Percentiles rank a stretch among this genome's conserved stretches.
Conservation (phyloP, 2,888 invertebrate genomes). For the Tenodera sinensis region DNA sequence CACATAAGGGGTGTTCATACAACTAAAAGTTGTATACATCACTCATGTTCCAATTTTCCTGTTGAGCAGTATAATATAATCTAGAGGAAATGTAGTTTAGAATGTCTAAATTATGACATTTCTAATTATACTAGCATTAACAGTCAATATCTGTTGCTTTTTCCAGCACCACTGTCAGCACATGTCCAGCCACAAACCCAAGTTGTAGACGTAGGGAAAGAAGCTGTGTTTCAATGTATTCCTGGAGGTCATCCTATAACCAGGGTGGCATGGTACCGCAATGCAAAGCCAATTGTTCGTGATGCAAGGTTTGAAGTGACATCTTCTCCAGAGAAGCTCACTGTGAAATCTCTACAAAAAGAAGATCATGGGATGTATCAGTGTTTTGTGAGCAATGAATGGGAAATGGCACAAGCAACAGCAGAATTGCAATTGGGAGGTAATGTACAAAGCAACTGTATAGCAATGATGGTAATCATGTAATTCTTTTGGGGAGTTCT, state of each 20-base stretch:
- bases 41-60: no score
- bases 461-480: neutral
- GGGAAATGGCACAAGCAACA: conserved; percentile 45
- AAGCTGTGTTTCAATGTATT: conserved; percentile 83
- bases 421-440: conserved; percentile 47
- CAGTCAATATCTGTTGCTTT: conserved; percentile 11
- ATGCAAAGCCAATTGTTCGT: conserved; percentile 61
- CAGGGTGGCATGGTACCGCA: conserved; percentile 75
- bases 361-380: conserved; percentile 54
- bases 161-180: conserved; percentile 71
- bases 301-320: conserved; percentile 57
- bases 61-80: no score
- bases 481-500: neutral
- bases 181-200: conserved; percentile 74
- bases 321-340: conserved; percentile 36
- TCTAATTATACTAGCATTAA: no score
- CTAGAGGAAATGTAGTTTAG: no score
- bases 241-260: conserved; percentile 82
- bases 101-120: no score
- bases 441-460: conserved; percentile 31
- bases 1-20: no score
- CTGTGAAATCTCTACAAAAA: conserved; percentile 42
- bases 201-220: conserved; percentile 79
- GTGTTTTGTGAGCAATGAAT: conserved; percentile 48
- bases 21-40: no score